These are phyloP conservation scores for Semaprochilodus insignis DNA, from an alignment of 2,797 vertebrate genomes.

Conservation along the genomic window DNA sequence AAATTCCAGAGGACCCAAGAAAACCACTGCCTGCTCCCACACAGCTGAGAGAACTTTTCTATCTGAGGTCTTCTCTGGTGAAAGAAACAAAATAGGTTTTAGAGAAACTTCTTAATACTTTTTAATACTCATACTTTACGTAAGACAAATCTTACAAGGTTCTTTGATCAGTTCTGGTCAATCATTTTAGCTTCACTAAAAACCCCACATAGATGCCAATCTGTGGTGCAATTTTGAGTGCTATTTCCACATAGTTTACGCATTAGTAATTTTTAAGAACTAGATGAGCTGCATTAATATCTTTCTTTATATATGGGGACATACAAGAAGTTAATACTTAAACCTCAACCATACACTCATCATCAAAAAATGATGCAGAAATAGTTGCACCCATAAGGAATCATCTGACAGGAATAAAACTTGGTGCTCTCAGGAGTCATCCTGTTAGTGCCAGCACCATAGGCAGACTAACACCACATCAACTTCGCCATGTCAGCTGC, in stretches of 20 bases:
- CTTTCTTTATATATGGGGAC: too few species aligned
- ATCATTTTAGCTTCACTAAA: neutral
- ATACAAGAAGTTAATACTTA: too few species aligned
- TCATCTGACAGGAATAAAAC: too few species aligned
- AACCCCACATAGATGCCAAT: neutral
- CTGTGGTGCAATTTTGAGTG: neutral
- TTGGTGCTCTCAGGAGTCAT: too few species aligned
- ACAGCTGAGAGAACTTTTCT: constrained; percentile 24
- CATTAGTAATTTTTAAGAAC: neutral
- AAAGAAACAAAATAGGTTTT: neutral
- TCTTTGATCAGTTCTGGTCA: neutral
- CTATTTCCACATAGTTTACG: neutral
- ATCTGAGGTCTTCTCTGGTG: neutral
- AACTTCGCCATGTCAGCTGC: too few species aligned
- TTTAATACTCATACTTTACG: neutral
- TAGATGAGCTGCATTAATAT: too few species aligned
- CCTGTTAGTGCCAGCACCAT: too few species aligned
- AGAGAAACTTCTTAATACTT: neutral
- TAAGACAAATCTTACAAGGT: neutral
- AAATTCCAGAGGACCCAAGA: constrained; percentile 46
- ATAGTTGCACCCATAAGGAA: too few species aligned
- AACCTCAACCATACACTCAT: too few species aligned
- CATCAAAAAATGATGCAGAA: too few species aligned
- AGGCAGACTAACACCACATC: too few species aligned
- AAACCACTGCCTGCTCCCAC: constrained; percentile 38